Evolutionary conservation across 2,888 invertebrate species (phyloP), one percentile per base, ranked within the genome.

Genomic region (Campoplex nolae): DNA sequence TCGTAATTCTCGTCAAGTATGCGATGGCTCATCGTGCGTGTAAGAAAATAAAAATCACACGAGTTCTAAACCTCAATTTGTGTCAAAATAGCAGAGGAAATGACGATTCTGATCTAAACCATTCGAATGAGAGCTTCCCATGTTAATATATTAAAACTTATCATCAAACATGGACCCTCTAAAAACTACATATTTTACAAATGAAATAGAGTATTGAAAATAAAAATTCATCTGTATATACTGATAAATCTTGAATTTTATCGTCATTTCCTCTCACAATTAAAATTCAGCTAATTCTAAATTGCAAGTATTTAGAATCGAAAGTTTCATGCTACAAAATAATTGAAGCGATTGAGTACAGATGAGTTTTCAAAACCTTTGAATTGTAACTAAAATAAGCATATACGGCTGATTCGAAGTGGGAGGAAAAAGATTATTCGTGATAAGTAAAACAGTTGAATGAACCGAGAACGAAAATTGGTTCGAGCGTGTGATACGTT

Each of bases 1-100:
- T 68, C 75, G 84, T 68, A 74, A 74, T 56, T 58, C 77, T 56
- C 82, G 56, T 65, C 78, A 74, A 65, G 67, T 76, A 71, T 79
- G 85, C 84, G 80, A 77, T 68, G 83, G 78, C 54, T 73, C 82
- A 84, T 78, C 86, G 74, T 83, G 80, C 85, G 84, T 86, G 88
- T 88, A 88, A 88, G 88, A 71, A 80, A 67, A n/a, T 11, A 62
- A 58, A 70, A 70, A 67, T 8, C 75, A 48, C 11, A 48, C 4
- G 58, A 54, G 9, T 18, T 48, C 3, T 13, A 51, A 28, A 65
- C 18, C 58, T 8, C 23, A 45, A 56, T 58, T 13, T 23, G 16
- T 45, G 13, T 65, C 9, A 38, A 42, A 51, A 65, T 28, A 42
- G 28, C 38, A 48, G 45, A 73, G 65, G 28, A 74, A 73, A 81